phyloP scores from a whole-genome alignment of 2,888 invertebrate genomes.

The Chloroclystis v-ata region DNA sequence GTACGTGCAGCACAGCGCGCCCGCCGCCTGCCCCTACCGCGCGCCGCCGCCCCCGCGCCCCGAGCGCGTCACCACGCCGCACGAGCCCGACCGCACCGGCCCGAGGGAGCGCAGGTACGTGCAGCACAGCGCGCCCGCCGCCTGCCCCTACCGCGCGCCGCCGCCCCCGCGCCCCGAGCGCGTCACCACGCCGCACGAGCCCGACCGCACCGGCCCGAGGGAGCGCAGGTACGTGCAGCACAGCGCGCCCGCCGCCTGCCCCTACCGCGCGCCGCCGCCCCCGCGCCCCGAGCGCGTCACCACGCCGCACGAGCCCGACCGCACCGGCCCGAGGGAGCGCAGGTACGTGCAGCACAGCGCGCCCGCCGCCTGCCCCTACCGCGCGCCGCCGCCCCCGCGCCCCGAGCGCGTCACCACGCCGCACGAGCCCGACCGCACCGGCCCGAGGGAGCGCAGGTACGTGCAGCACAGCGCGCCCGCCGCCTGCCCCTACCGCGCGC shows the following conservation, averaged over 20 bases:
- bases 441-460: conserved; percentile 74
- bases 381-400: conserved; percentile 35
- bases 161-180: conserved; percentile 29
- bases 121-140: conserved; percentile 75
- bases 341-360: conserved; percentile 53
- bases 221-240: conserved; percentile 58
- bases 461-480: conserved; percentile 72
- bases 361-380: conserved; percentile 87
- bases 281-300: conserved; percentile 30
- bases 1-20: conserved; percentile 57
- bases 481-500: conserved; percentile 84
- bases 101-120: conserved; percentile 69
- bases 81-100: conserved; percentile 58
- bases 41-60: conserved; percentile 32
- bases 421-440: conserved; percentile 50
- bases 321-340: conserved; percentile 79
- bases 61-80: conserved; percentile 28
- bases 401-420: conserved; percentile 29
- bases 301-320: conserved; percentile 24
- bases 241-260: conserved; percentile 84
- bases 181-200: conserved; percentile 28
- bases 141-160: conserved; percentile 83
- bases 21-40: conserved; percentile 87
- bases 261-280: conserved; percentile 73
- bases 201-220: conserved; percentile 69